Conservation (phyloP, 2,113 vertebrate genomes). For the Calidris pygmaea region DNA sequence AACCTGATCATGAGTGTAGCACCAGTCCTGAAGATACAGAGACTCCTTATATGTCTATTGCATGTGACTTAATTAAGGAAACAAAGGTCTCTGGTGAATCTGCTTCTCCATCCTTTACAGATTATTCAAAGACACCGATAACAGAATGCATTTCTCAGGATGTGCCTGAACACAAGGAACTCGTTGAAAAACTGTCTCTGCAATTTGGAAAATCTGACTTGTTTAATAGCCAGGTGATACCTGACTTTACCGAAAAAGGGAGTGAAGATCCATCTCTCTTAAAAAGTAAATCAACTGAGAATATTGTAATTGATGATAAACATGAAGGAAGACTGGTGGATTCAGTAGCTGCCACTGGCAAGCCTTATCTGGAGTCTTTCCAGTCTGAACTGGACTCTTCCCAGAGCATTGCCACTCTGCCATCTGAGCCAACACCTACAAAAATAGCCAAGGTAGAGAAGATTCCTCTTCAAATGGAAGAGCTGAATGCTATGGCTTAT, state of each 20-base stretch:
- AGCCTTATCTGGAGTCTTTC: slow-evolving; percentile 78
- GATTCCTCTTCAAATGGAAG: slow-evolving; percentile 75
- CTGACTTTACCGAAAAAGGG: slow-evolving; percentile 69
- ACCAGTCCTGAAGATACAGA: slow-evolving; percentile 73
- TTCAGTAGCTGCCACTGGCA: slow-evolving; percentile 17
- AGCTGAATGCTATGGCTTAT: slow-evolving; percentile 48
- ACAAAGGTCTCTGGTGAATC: slow-evolving; percentile 76
- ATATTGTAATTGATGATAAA: slow-evolving; percentile 8
- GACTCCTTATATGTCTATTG: slow-evolving; percentile 82
- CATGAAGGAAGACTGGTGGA: slow-evolving; percentile 19
- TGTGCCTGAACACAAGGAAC: slow-evolving; percentile 53
- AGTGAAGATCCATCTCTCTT: slow-evolving; percentile 48
- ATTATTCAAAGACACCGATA: slow-evolving; percentile 51
- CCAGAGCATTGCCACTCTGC: background rate
- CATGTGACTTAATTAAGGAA: slow-evolving; percentile 92
- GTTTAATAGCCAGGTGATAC: slow-evolving; percentile 69
- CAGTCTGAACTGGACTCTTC: slow-evolving; percentile 35
- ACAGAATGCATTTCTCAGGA: slow-evolving; percentile 56
- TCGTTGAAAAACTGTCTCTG: slow-evolving; percentile 62
- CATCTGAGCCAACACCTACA: slow-evolving; percentile 12
- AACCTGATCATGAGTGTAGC: slow-evolving; percentile 27
- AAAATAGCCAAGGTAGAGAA: slow-evolving; percentile 62
- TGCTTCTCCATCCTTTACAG: slow-evolving; percentile 46
- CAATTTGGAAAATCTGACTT: slow-evolving; percentile 71
- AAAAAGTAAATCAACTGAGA: slow-evolving; percentile 32